Base-by-base conservation (phyloP, 2,888 invertebrate species). In the Eustalomyia histrio region DNA sequence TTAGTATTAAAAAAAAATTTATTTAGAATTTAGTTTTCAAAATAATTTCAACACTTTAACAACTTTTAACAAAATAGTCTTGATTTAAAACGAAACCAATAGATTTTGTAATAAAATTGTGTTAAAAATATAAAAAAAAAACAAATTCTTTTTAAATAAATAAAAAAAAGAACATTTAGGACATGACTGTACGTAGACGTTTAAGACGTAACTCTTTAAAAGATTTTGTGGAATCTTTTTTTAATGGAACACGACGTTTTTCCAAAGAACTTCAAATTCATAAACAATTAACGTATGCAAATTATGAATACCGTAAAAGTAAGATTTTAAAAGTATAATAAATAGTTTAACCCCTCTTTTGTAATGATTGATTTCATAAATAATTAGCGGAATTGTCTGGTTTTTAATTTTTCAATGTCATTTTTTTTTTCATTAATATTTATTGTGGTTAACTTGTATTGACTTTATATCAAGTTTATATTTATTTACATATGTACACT, bases 171-270 rank as follows among this genome's bases (percentile, higher is more conserved):
- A 6, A 10, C 35, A 10, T 10, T 53, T 53, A 35, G 33, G 33
- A 29, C 7, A 87, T 87, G 87, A 83, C 86, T 24, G 82, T 87
- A 53, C 85, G 84, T 39, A 50, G 84, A 80, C 86, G 74, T 18
- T 53, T 83, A 18, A 78, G 85, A 58, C 85, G 87, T 52, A 84
- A 84, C 83, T 86, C 86, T 33, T 75, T 87, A 24, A 87, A 86
- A 78, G 82, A 86, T 58, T 85, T 87, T 71, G 63, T 87, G n/a
- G 84, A 61, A 57, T 61, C 50, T 9, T 71, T 79, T 39, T 80
- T 69, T 2, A 63, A 76, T 35, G 84, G 85, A 55, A 64, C 83
- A 29, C 85, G 86, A 7, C 85, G 86, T 39, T 84, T 85, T 79
- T 87, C 86, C 2, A 78, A 86, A 43, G 85, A 86, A 63, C 55